Conservation (phyloP, 2,888 invertebrate genomes). For the Geotrupes spiniger region DNA sequence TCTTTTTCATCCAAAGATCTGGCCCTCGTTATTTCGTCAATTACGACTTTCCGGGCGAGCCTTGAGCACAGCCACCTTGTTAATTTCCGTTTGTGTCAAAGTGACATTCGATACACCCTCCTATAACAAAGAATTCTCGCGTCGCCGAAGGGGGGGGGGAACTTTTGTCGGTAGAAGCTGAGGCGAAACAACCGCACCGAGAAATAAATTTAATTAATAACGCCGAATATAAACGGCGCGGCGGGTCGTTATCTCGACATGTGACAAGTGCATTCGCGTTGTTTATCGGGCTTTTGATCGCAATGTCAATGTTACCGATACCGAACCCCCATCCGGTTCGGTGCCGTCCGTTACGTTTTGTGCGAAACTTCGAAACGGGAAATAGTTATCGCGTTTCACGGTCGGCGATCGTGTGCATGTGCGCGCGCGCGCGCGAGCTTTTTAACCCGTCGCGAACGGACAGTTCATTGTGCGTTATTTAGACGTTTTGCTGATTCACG, state of each 20-base stretch:
- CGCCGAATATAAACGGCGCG: neutral
- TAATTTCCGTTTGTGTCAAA: slow-evolving; percentile 40
- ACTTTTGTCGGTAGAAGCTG: neutral
- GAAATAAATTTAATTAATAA: slow-evolving; percentile 28
- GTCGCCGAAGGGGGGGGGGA: neutral
- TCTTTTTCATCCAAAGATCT: neutral
- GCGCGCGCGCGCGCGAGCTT: too few species aligned
- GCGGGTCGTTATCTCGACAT: slow-evolving; percentile 3
- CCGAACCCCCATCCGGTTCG: too few species aligned
- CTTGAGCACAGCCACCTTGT: slow-evolving; percentile 25
- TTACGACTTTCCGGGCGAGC: slow-evolving; percentile 7
- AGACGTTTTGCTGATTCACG: too few species aligned
- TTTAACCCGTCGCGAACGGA: too few species aligned
- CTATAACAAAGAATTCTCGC: slow-evolving; percentile 21
- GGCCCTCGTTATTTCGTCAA: slow-evolving; percentile 17
- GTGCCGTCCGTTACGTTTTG: too few species aligned
- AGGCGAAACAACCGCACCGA: slow-evolving; percentile 1
- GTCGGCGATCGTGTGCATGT: too few species aligned
- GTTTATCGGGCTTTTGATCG: neutral
- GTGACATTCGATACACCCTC: slow-evolving; percentile 35
- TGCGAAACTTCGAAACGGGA: too few species aligned
- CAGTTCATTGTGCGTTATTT: too few species aligned
- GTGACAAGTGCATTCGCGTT: neutral
- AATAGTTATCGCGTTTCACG: too few species aligned
- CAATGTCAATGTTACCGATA: too few species aligned